Evolutionary conservation across 2,888 invertebrate genomes (phyloP).

Genomic region (Scaptomyza tumidula): DNA sequence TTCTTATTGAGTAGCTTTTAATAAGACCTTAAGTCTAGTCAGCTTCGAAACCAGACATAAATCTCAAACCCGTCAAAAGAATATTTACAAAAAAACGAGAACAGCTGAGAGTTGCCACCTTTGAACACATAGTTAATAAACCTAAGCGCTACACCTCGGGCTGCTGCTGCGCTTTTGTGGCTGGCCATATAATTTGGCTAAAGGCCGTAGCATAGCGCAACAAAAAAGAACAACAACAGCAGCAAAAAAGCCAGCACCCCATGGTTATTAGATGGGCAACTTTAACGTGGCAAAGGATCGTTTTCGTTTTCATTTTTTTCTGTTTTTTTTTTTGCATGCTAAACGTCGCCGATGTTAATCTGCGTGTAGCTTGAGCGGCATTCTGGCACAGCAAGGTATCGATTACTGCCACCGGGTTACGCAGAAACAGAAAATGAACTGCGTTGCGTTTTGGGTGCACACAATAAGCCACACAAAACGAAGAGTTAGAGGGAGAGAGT

Average conservation of each 20-base stretch:
- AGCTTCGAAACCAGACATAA: conserved; percentile 17
- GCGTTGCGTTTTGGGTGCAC: conserved; percentile 42
- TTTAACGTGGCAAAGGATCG: conserved; percentile 57
- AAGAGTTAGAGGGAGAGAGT: not conserved
- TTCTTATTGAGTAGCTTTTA: conserved; percentile 14
- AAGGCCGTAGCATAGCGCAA: conserved; percentile 55
- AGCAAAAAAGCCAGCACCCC: conserved; percentile 55
- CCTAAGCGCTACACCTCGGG: conserved; percentile 34
- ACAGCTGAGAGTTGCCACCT: conserved; percentile 38
- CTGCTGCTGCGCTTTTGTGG: conserved; percentile 20
- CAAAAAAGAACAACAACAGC: conserved; percentile 7
- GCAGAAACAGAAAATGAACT: conserved; percentile 54
- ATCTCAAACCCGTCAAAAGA: conserved; percentile 35
- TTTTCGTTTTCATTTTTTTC: conserved; percentile 34
- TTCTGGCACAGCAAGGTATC: conserved; percentile 68
- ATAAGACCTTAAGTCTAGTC: conserved; percentile 1
- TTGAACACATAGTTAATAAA: conserved; percentile 23
- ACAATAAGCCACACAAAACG: conserved; percentile 53
- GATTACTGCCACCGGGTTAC: conserved; percentile 78
- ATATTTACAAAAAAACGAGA: conserved; percentile 10
- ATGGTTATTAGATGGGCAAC: conserved; percentile 78
- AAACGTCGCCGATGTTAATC: conserved; percentile 75
- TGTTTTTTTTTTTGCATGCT: conserved; percentile 53
- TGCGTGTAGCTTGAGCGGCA: conserved; percentile 45
- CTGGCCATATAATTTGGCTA: conserved; percentile 74